Evolutionary conservation across 2,888 invertebrate species (phyloP), one percentile per base, ranked within the genome.

Genomic region (Lepidochitona cinerea): DNA sequence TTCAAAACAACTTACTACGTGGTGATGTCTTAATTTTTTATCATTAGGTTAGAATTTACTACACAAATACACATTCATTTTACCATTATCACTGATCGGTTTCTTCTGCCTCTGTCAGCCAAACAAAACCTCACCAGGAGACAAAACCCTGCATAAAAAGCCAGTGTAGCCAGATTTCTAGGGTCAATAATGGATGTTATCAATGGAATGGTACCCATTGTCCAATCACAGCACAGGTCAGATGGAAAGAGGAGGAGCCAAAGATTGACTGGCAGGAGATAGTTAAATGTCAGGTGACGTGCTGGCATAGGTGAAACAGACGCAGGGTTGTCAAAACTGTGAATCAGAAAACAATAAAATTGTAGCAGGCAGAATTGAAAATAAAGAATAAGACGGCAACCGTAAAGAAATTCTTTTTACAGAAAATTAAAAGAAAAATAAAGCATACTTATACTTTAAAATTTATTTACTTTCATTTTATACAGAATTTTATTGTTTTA

Each of bases 161-260:
- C 92, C 33, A 96, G 68, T 0, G 97, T 97, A 23, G 94, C 94
- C 66, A 97, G 80, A 92, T 97, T 97, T 54, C 98, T 93, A 0
- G 93, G 91, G 91, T 98, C 98, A 5, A 93, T 87, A 89, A 96
- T 93, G 49, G 95, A 94, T 82, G 94, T 94, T 66, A 98, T 92
- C 72, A 98, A 91, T 0, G 97, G 96, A 73, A 98, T 94, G 7
- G 97, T 97, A 70, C 96, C 98, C 98, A 98, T 98, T 65, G 98
- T 98, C 98, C 98, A 98, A 92, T 98, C 98, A 91, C 98, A 98
- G 92, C 98, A 98, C 72, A 98, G 93, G 83, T 95, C 94, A 82
- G 95, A 95, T 1, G 98, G 98, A 87, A 96, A 94, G 71, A 97
- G 93, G 80, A 98, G 92, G 80, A 98, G 92, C 96, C 97, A 97